These are phyloP conservation scores for Narcine bancroftii DNA, from an alignment of 2,113 vertebrate genomes.

Conservation along the genomic window DNA sequence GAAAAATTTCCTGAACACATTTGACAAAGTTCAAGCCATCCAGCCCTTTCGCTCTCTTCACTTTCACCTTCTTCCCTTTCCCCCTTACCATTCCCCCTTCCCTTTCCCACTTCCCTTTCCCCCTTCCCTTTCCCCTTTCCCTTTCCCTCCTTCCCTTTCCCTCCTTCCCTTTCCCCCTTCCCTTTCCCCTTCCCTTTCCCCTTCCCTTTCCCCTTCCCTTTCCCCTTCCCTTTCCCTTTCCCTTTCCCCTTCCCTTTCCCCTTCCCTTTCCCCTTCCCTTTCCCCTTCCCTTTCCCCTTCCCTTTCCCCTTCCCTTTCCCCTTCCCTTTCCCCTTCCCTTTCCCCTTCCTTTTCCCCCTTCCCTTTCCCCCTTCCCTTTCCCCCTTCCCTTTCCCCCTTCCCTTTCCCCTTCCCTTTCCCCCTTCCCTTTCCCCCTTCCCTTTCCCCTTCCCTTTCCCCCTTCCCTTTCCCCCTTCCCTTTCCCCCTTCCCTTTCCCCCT, in stretches of 20 bases:
- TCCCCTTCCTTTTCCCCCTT: not conserved
- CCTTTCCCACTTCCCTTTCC: no score
- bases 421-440: no score
- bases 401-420: not conserved
- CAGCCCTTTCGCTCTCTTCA: no score
- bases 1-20: no score
- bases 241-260: no score
- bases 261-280: not conserved
- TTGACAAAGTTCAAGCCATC: no score
- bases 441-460: no score
- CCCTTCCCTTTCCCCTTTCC: not conserved
- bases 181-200: accelerated
- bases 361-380: not conserved
- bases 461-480: no score
- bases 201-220: not conserved
- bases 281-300: not conserved
- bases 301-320: not conserved
- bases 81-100: no score
- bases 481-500: no score
- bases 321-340: not conserved
- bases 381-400: slow-evolving; percentile 34
- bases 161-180: not conserved
- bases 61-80: no score
- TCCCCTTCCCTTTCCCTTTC: not conserved
- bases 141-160: no score